These are phyloP conservation scores for Meloe dianella DNA, from an alignment of 2,888 invertebrate genomes.

Conservation along the genomic window DNA sequence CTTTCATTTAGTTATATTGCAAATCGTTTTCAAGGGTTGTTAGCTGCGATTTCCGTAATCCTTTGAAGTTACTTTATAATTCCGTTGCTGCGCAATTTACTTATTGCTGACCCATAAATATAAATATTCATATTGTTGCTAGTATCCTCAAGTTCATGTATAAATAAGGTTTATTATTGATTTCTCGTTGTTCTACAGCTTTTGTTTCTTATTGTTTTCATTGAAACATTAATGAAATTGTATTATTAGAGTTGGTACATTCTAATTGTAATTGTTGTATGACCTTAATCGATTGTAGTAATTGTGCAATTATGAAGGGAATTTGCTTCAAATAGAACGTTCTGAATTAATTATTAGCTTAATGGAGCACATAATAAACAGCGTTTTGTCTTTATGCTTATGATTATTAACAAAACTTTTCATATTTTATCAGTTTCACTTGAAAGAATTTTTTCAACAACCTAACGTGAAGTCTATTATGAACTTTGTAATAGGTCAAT, in stretches of 20 bases:
- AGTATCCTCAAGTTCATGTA: neutral
- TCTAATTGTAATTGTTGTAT: neutral
- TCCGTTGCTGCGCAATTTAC: neutral
- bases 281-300: neutral
- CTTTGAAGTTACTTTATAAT: neutral
- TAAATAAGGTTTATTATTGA: neutral
- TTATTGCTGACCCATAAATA: neutral
- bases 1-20: too few relatives aligned
- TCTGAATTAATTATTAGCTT: neutral
- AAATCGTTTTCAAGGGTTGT: too few relatives aligned
- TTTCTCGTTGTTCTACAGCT: neutral
- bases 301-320: constrained; percentile 5
- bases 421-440: too few relatives aligned
- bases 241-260: neutral
- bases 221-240: neutral
- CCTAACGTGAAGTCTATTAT: too few relatives aligned
- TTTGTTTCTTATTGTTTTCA: too few relatives aligned
- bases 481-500: too few relatives aligned
- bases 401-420: neutral
- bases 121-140: neutral
- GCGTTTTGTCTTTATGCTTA: neutral
- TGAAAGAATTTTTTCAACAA: too few relatives aligned
- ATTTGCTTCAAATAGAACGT: neutral
- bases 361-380: neutral
- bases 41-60: neutral